Percentiles rank a stretch among this genome's conserved stretches.
phyloP scores from a whole-genome alignment of 2,113 vertebrate species.

The Clupea harengus region DNA sequence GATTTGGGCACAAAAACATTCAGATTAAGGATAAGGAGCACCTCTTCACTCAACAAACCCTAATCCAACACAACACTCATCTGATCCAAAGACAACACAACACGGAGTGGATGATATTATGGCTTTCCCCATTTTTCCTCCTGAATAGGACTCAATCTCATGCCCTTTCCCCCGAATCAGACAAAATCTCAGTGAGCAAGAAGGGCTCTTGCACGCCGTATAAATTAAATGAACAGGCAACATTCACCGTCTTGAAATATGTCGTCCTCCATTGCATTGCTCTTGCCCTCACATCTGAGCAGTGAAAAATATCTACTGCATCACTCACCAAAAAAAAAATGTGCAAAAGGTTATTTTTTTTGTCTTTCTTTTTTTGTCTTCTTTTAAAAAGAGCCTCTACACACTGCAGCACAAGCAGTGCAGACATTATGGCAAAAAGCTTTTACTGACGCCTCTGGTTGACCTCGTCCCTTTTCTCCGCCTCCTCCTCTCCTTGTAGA shows the following conservation, averaged over 20 bases:
- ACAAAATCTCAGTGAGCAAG: background rate
- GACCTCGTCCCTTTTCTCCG: constrained; percentile 20
- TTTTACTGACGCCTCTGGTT: background rate
- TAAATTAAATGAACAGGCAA: background rate
- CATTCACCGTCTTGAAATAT: background rate
- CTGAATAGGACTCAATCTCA: background rate
- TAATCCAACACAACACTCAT: background rate
- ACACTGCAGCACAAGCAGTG: background rate
- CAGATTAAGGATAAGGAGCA: background rate
- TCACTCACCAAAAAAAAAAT: background rate
- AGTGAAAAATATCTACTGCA: background rate
- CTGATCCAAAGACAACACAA: background rate
- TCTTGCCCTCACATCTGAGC: background rate
- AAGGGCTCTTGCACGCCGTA: background rate
- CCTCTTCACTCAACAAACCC: background rate
- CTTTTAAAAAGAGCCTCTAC: constrained; percentile 1
- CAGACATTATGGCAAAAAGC: constrained; percentile 19
- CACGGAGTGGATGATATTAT: constrained; percentile 6
- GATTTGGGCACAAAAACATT: background rate
- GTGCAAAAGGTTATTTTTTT: background rate
- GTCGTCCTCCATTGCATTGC: background rate
- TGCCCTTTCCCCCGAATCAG: background rate
- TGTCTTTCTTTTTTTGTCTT: too few relatives aligned
- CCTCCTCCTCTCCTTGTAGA: constrained; percentile 8
- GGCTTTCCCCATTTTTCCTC: constrained; percentile 2